Percentiles rank a stretch among this genome's conserved stretches.
Conservation (phyloP, 1,140 invertebrate genomes). For the Fopius arisanus region DNA sequence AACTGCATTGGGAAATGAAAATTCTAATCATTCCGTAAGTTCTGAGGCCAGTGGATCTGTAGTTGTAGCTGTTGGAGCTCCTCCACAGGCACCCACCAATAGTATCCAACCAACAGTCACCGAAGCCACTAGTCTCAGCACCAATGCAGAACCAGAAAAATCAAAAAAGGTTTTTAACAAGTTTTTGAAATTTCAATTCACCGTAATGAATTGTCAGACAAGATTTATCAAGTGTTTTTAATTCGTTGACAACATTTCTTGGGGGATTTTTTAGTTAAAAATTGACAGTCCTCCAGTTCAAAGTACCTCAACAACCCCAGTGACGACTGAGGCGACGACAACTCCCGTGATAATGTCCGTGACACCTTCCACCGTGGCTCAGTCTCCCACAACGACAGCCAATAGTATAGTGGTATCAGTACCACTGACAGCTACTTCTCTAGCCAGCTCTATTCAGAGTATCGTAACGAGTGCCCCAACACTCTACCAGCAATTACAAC, state of each 20-base stretch:
- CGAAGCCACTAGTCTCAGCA: constrained; percentile 52
- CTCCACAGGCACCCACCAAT: constrained; percentile 38
- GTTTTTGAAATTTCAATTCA: not conserved
- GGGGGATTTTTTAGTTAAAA: constrained; percentile 46
- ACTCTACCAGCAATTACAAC: constrained; percentile 58
- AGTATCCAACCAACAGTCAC: constrained; percentile 49
- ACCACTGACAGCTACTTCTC: constrained; percentile 54
- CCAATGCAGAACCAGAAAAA: constrained; percentile 50
- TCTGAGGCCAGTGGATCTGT: constrained; percentile 55
- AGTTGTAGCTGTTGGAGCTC: constrained; percentile 42
- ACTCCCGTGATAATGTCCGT: constrained; percentile 58
- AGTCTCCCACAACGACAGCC: constrained; percentile 53
- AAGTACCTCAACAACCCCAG: constrained; percentile 40
- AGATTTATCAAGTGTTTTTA: too few relatives aligned
- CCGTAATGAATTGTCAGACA: too few relatives aligned
- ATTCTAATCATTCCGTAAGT: constrained; percentile 57
- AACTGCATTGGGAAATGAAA: constrained; percentile 54
- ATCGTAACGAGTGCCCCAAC: constrained; percentile 53
- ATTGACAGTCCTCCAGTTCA: constrained; percentile 49
- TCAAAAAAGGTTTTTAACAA: constrained; percentile 47
- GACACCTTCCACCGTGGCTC: constrained; percentile 49
- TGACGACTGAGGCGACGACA: constrained; percentile 50
- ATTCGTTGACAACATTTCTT: too few relatives aligned
- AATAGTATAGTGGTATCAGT: constrained; percentile 61
- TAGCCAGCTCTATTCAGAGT: constrained; percentile 48